Percentiles rank a stretch among this genome's conserved stretches.
These are phyloP conservation scores for Sternotherus odoratus DNA, from an alignment of 2,797 vertebrate genomes.

Conservation along the genomic window DNA sequence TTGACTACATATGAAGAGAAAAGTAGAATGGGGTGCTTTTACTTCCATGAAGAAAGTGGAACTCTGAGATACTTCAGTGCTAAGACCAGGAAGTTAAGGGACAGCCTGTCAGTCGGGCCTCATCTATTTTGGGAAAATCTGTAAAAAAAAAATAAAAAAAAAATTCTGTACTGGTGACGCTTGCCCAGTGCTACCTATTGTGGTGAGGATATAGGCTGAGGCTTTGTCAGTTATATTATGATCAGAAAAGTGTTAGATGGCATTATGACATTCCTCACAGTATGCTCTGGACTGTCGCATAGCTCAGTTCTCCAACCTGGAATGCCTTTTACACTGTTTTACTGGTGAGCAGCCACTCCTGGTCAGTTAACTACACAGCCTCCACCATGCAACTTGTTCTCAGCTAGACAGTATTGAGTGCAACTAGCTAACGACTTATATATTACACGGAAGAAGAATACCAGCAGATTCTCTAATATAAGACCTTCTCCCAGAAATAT, in stretches of 20 bases:
- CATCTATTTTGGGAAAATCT: constrained; percentile 39
- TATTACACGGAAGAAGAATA: too few relatives aligned
- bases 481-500: too few relatives aligned
- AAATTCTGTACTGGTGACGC: rapidly evolving
- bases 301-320: too few relatives aligned
- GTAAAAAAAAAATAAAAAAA: too few relatives aligned
- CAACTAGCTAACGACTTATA: too few relatives aligned
- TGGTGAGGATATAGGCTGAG: background rate
- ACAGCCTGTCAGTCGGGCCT: constrained; percentile 58
- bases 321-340: too few relatives aligned
- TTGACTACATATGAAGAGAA: background rate
- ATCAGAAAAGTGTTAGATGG: background rate
- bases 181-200: background rate
- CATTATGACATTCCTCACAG: background rate
- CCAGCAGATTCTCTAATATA: too few relatives aligned
- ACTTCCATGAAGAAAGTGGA: background rate
- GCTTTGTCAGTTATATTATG: rapidly evolving
- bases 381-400: too few relatives aligned
- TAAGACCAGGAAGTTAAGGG: constrained; percentile 46
- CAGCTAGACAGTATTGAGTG: too few relatives aligned
- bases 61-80: constrained; percentile 30
- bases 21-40: constrained; percentile 46
- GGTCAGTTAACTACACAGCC: too few relatives aligned
- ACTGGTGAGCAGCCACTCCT: too few relatives aligned
- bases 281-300: too few relatives aligned